Conservation (phyloP, 2,888 invertebrate species). For the Pachliopta kotzebuea region DNA sequence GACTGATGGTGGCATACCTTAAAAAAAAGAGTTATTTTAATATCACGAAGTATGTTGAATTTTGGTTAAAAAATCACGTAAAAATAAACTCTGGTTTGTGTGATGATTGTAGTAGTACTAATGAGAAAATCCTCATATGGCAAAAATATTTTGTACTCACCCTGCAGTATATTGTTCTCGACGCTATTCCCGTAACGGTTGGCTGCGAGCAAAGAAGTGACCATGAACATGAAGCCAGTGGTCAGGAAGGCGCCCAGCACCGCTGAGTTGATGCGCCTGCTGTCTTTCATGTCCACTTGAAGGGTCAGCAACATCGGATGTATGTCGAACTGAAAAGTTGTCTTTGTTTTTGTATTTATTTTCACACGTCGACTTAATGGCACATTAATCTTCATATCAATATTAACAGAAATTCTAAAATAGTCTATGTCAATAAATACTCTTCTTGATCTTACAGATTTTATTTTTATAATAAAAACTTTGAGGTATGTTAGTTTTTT, state of each 20-base stretch:
- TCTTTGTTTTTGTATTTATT: neutral
- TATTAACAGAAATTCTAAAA: too few relatives aligned
- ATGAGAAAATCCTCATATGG: too few relatives aligned
- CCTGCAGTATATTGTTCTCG: slow-evolving; percentile 84
- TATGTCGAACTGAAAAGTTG: slow-evolving; percentile 84
- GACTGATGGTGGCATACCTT: slow-evolving; percentile 82
- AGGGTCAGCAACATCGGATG: slow-evolving; percentile 93
- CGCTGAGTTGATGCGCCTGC: slow-evolving; percentile 85
- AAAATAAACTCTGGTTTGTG: too few relatives aligned
- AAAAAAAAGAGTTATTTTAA: slow-evolving; percentile 16
- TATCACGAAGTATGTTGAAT: neutral
- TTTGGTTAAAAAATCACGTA: neutral
- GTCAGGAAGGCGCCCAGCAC: slow-evolving; percentile 85
- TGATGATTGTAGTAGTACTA: too few relatives aligned
- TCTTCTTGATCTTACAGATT: too few relatives aligned
- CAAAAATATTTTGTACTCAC: slow-evolving; percentile 36
- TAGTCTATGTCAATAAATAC: too few relatives aligned
- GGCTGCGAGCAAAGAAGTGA: slow-evolving; percentile 83
- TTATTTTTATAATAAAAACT: too few relatives aligned
- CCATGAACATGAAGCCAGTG: slow-evolving; percentile 82
- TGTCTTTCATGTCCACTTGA: slow-evolving; percentile 94
- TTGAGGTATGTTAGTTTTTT: too few relatives aligned
- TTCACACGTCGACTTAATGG: too few relatives aligned
- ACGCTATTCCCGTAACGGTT: slow-evolving; percentile 83
- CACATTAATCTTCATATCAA: too few relatives aligned